Conservation (phyloP, 2,113 vertebrate species). For the Herpailurus yagouaroundi region DNA sequence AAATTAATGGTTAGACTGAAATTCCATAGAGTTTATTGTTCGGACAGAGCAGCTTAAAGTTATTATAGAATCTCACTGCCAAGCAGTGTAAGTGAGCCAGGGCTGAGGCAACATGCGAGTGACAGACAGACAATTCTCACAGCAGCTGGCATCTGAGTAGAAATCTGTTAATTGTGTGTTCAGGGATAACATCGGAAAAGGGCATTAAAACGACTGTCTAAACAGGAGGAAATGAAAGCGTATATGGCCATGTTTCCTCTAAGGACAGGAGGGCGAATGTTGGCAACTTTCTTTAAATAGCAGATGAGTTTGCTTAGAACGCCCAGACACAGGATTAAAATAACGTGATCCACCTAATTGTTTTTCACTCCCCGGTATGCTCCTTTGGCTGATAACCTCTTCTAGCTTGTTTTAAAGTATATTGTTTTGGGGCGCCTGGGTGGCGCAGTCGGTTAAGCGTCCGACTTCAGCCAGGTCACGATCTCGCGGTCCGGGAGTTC, state of each 20-base stretch:
- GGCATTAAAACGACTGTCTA: conserved; percentile 43
- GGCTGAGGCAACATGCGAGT: background rate
- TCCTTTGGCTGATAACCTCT: background rate
- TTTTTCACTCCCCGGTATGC: background rate
- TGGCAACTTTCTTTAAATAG: conserved; percentile 33
- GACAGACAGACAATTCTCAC: conserved; percentile 26
- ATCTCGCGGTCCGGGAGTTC: too few species aligned
- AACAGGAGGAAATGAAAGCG: conserved; percentile 15
- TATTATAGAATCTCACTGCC: background rate
- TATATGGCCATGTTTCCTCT: conserved; percentile 18
- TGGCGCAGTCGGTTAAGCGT: too few species aligned
- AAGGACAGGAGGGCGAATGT: conserved; percentile 37
- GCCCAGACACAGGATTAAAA: background rate
- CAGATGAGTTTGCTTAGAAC: conserved; percentile 42
- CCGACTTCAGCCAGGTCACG: too few species aligned
- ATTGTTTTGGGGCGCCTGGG: too few species aligned
- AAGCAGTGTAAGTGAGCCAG: background rate
- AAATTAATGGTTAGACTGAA: background rate
- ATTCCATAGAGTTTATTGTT: background rate
- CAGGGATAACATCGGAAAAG: conserved; percentile 46
- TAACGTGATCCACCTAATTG: background rate
- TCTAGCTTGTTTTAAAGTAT: conserved; percentile 39
- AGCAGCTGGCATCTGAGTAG: conserved; percentile 40
- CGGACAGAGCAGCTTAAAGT: background rate
- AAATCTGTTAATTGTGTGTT: conserved; percentile 23